Evolutionary conservation across 2,113 vertebrate species (phyloP).

Genomic region (Rhabdornis inornatus): DNA sequence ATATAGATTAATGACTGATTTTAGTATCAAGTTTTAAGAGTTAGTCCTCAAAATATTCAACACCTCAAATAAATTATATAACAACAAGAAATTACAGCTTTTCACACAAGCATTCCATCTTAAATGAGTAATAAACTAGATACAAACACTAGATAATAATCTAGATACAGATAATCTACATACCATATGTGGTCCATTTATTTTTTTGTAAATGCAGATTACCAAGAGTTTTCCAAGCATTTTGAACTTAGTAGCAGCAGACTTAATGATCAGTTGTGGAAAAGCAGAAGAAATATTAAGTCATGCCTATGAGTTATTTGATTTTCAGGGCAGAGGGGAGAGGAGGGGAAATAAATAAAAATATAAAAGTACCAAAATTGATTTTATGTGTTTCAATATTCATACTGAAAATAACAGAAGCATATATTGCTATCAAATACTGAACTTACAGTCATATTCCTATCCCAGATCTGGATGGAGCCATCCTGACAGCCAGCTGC

Average conservation of each 20-base stretch:
- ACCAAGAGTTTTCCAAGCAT: background rate
- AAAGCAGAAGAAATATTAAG: background rate
- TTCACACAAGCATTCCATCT: background rate
- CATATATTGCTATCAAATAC: background rate
- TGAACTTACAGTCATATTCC: slow-evolving; percentile 89
- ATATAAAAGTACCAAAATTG: background rate
- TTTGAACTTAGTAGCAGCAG: background rate
- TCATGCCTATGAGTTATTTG: background rate
- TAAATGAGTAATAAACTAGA: background rate
- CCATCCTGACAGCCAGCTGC: slow-evolving; percentile 95
- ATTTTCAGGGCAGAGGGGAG: background rate
- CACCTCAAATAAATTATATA: background rate
- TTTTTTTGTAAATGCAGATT: background rate
- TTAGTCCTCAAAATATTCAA: background rate
- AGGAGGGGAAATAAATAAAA: rapidly evolving
- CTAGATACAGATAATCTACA: too few relatives aligned
- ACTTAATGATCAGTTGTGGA: background rate
- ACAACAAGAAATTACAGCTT: background rate
- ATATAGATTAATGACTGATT: background rate
- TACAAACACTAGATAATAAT: background rate
- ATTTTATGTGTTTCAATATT: background rate
- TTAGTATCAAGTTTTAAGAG: background rate
- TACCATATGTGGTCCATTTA: too few relatives aligned
- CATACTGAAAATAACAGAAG: background rate
- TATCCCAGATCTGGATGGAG: slow-evolving; percentile 97